Evolutionary conservation across 2,113 vertebrate genomes (phyloP), one percentile per base, ranked within the genome.

Genomic region (Aleadryas rufinucha): DNA sequence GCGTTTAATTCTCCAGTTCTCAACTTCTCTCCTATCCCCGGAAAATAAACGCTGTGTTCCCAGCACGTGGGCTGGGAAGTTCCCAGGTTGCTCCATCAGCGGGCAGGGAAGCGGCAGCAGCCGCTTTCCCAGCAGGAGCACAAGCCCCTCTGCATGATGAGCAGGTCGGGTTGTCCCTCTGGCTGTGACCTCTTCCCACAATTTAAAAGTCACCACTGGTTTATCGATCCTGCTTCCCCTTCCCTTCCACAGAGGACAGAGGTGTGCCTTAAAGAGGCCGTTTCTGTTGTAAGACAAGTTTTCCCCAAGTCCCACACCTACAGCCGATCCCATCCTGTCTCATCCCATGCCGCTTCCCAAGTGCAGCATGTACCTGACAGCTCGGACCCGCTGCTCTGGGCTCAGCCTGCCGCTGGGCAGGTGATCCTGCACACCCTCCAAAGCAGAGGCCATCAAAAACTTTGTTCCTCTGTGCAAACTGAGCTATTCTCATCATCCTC

Each of bases 1-100:
- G 91, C 81, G 30, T 83, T 95, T 94, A 70, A 96, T 93, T 87
- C 97, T 80, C 77, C 89, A 88, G 87, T 85, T 70, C 97, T 93
- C 96, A 90, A 50, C 76, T 75, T 84, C 41, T 53, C 89, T 93
- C 82, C 84, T 69, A 65, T 5, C 9, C 81, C 68, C 22, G 33
- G 84, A 61, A 96, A 91, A 95, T 42, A 53, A 91, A 88, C 77
- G 57, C 91, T 65, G 88, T 86, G 84, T 87, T 95, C 78, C 69
- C 77, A 85, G 70, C 8, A 0, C 5, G 44, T 30, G 60, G 44
- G 72, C 65, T 60, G 79, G 83, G 95, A 71, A 66, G 59, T 17
- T 69, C 87, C 68, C 86, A 3, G 30, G 39, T 41, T 28, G 0
- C 90, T 84, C 82, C 37, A 60, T 63, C 93, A 91, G n/a, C 1